Evolutionary conservation across 2,113 vertebrate genomes (phyloP), one percentile per base, ranked within the genome.

Genomic region (Chrysemys picta): DNA sequence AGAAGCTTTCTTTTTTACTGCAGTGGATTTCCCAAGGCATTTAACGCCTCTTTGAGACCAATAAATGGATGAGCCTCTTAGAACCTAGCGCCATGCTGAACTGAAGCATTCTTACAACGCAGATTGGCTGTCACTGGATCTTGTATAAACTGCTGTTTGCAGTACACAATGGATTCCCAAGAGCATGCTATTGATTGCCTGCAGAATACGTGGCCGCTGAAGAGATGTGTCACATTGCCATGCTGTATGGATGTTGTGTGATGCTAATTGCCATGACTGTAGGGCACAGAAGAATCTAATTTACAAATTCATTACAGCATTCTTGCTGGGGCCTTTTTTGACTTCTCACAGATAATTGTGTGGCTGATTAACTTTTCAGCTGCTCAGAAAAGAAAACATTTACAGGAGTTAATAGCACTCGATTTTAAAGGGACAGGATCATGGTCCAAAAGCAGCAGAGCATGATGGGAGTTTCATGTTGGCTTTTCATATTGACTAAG

Each of bases 201-300:
- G 76, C 38, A 59, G 75, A 56, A 4, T 9, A 10, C 94, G 24
- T 56, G 80, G 11, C 89, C 89, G 24, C 62, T 57, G 80, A 94
- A 38, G 81, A 83, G 22, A 45, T 24, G 85, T 56, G 69, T 96
- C 22, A 0, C 62, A 54, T 80, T 2, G 0, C 47, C 81, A 89
- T 89, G 88, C 80, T 54, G 47, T 1, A 8, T 84, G 80, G 38
- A 82, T 50, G 8, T 91, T 50, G 8, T 91, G 62, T 59, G 59
- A 65, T 92, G 92, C 81, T 94, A 95, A 95, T 92, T 96, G 88
- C 82, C 97, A 69, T 91, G 91, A 86, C 89, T 97, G 79, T 80
- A 92, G 89, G 90, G 87, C 86, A 96, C 91, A 92, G 65, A 82
- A 89, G 84, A 94, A 29, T 95, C 90, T 72, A 87, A 94, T 94